Base-by-base conservation (phyloP, 2,797 vertebrate genomes). In the Steatocranus sp. region DNA sequence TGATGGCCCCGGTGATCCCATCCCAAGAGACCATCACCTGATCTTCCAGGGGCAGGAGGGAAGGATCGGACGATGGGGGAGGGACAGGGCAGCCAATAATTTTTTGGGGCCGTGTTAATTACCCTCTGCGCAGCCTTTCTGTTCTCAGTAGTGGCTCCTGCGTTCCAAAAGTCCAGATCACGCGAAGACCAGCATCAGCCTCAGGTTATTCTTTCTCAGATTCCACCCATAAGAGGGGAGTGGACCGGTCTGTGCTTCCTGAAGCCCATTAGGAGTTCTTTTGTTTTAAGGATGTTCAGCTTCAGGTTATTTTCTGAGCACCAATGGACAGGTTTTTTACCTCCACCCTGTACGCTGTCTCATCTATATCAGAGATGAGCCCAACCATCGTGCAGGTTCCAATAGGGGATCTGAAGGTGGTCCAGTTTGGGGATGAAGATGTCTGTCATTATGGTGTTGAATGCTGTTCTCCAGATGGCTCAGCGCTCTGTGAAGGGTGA, bases 221-320 rank as follows among this genome's bases (percentile, higher is more conserved):
- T 58, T 58, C 54, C 54, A 58, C 17, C 54, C 54, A n/a, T n/a
- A n/a, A n/a, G n/a, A n/a, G n/a, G n/a, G n/a, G n/a, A 32, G 17
- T 7, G 54, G 54, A 58, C 27, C 27, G 1, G 54, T 7, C 17
- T 58, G 27, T 58, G 17, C 54, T 32, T 58, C 9, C 17, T 58
- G 30, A 58, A 58, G 30, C 30, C 54, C 17, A 58, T 32, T 58
- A n/a, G 17, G 30, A 61, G 30, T 61, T 2, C 1, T 34, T 34
- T 61, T 34, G 17, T 34, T 61, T 61, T 61, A 61, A 61, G 56
- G 17, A 1, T 61, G 56, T 34, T 61, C 6, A 5, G 17, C 30
- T 34, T 61, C 2, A 34, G 56, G 30, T 34, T 34, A 1, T 34
- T 61, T 61, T n/a, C 30, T 61, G 56, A 34, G 30, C 30, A n/a